Base-by-base conservation (phyloP, 2,888 invertebrate species). In the Cosmorhoe ocellata region DNA sequence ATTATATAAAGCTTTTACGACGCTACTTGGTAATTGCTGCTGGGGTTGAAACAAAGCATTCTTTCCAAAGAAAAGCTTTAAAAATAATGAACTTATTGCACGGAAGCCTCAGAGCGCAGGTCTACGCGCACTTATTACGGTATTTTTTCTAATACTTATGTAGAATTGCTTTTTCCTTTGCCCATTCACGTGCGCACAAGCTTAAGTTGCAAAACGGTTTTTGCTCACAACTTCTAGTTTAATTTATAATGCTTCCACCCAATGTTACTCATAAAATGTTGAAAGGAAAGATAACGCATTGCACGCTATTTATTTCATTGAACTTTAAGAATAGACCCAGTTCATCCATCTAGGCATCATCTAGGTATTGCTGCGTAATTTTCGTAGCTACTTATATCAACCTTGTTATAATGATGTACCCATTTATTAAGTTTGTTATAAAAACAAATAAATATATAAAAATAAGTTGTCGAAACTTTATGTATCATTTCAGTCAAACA, bases 131-230 rank as follows among this genome's bases (percentile, higher is more conserved):
- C 32, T 12, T 26, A 13, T 7, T n/a, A n/a, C 26, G 2, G 13
- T 5, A 9, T 14, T 50, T 43, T 45, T 44, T 48, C 11, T 37
- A 24, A 50, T 50, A 43, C 31, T 50, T 56, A 24, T 6, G 40
- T 47, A 51, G 47, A 51, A 40, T 36, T 38, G 36, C 18, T 47
- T 42, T 43, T 50, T 34, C 26, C 49, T 42, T 43, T 50, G 31
- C 43, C 57, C 55, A 56, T 64, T 48, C 59, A 50, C 27, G 37
- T 57, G 61, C 51, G 56, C 50, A 55, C 33, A 36, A 55, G 43
- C 42, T 39, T 32, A 33, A 49, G 56, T 70, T 65, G 62, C 61
- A 66, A 66, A 69, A 69, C 53, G 44, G 57, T 70, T 72, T 70
- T 72, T 67, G 61, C 63, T 58, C 30, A 36, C n/a, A n/a, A n/a